Base-by-base conservation (phyloP, 2,113 vertebrate species). In the Hymenochirus boettgeri region DNA sequence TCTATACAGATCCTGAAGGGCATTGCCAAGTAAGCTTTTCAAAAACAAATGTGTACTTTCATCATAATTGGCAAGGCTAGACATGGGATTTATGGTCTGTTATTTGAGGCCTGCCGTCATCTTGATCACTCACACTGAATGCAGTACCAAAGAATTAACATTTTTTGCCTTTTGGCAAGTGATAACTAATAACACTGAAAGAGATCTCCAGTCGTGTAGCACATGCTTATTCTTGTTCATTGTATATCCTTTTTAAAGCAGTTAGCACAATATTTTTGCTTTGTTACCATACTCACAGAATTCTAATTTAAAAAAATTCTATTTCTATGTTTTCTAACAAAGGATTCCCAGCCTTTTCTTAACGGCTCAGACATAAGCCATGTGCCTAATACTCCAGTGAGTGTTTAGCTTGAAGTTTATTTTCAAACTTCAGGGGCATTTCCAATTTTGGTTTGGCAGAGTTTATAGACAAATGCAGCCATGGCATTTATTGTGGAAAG, bases 31-130 rank as follows among this genome's bases (percentile, higher is more conserved):
- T 45, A 51, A 60, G 48, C 47, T 51, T 60, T 69, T 50, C 51
- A 57, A 69, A 69, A 69, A 56, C 59, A 69, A 69, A 60, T 47
- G 52, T 59, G 47, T 60, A 33, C 57, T 69, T 69, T 60, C 56
- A 67, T 52, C 33, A 60, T 39, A 52, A 50, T 29, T 69, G 65
- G 65, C 65, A 60, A 29, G 24, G 25, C 65, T 29, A 19, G 57
- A 48, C 25, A 29, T 45, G 35, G 47, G 65, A 69, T 69, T 60
- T 60, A 57, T 31, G 31, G 21, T 59, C 37, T 29, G 56, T 31
- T 60, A 60, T 60, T 51, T 48, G 42, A 39, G 17, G 31, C 48
- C 46, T 50, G 48, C 57, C 46, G 37, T 69, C 65, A 69, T 69
- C 48, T 57, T 42, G 57, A 60, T 69, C 23, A 60, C 29, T 60